Evolutionary conservation across 1,140 invertebrate genomes (phyloP), one percentile per base, ranked within the genome.

Genomic region (Anoplolepis gracilipes): DNA sequence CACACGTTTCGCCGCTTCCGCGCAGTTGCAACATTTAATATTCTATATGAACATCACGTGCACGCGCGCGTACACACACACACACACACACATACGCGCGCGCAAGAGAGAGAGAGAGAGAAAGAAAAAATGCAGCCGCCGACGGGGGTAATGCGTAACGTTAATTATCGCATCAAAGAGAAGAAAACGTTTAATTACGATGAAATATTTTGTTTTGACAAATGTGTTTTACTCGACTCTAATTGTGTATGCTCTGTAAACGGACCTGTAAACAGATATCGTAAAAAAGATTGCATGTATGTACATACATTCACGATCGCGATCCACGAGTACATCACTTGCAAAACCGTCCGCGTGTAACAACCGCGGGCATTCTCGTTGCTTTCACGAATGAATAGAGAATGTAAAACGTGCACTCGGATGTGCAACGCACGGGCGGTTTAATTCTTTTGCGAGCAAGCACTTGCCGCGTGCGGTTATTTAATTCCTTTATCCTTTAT

Each of bases 171-270:
- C 67, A 33, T 82, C 67, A 82, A 82, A 82, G 53, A 25, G 53
- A 82, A 82, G 78, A 72, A 82, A 59, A 13, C 67, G 65, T 72
- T 82, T 82, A 82, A 82, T 82, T 73, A 72, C 36, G 53, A 82
- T 72, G 67, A n/a, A 46, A 33, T 46, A 82, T 72, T 82, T 72
- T 72, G 49, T 64, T 55, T 49, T 19, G 10, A 30, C 46, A 33
- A 39, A 30, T 61, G n/a, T 42, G n/a, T 46, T 13, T 72, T 7
- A 42, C 25, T 57, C 57, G 53, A 42, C 6, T 19, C 53, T 82
- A 82, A 82, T 82, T 81, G 25, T 42, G 57, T 19, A 22, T 6
- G 64, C 22, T 55, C 2, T 53, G 28, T 61, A 82, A 82, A 73
- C 67, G 59, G 65, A 69, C 30, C n/a, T 53, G 16, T 46, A 82